Base-by-base conservation (phyloP, 2,113 vertebrate species). In the Nyctereutes procyonoides region DNA sequence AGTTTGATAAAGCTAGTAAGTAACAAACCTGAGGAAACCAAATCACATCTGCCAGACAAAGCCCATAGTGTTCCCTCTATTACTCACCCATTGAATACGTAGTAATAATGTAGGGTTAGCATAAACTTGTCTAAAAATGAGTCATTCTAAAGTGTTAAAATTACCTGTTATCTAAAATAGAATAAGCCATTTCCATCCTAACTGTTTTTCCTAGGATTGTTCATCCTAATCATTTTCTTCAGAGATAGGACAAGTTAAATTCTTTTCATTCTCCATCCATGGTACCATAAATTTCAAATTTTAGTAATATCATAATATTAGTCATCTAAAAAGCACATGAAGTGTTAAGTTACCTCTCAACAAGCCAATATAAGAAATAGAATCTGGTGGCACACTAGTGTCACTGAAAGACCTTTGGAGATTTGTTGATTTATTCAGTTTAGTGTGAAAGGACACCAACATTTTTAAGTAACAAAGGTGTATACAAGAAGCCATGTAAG, bases 141-240 rank as follows among this genome's bases (percentile, higher is more conserved):
- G 73, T 93, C 26, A 43, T 65, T 88, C 60, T 85, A n/a, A 94
- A 93, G n/a, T 77, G 10, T 96, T 93, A 88, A 90, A 96, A 88
- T 69, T 69, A 65, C 91, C 17, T 71, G 3, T 93, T 93, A 43
- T 88, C 12, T 91, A 88, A 56, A 6, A 60, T 87, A 82, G 62
- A 94, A 58, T 76, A 96, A 86, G 32, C 35, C 77, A 74, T n/a
- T 28, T 90, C 60, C 38, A 77, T 95, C 51, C 77, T 89, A 97
- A 96, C 53, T 71, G 55, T 86, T 96, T 81, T 69, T 90, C 16
- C 56, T 76, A 65, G 77, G 30, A 91, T 79, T 95, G 26, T 85
- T 96, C 76, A 92, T 96, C 48, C 32, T 90, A 95, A 65, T 74
- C 26, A 92, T 83, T 98, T 95, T 97, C 55, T 85, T 96, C 58